Evolutionary conservation across 92 coral and sea anemone species (phyloP).

Genomic region (Porites lobata): DNA sequence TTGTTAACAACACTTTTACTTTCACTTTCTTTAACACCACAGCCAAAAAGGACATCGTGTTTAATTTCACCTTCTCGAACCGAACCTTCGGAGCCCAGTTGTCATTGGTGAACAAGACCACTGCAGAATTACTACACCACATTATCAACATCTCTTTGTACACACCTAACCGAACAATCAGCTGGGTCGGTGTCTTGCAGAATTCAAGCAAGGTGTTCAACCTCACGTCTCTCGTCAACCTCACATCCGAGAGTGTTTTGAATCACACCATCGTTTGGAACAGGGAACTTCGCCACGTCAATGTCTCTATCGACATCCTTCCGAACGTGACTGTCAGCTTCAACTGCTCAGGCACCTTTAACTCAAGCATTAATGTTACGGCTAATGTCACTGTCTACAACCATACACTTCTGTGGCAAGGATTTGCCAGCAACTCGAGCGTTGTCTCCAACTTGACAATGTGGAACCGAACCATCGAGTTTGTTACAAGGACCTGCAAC

Average conservation of each 20-base stretch:
- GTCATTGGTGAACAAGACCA: conserved; percentile 43
- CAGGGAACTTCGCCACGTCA: conserved; percentile 41
- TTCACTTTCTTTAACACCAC: conserved; percentile 67
- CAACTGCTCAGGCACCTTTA: conserved; percentile 77
- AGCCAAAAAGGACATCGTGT: conserved; percentile 50
- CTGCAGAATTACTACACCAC: conserved; percentile 45
- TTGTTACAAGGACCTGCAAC: conserved; percentile 70
- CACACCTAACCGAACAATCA: conserved; percentile 60
- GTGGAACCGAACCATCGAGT: conserved; percentile 75
- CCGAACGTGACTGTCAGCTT: conserved; percentile 58
- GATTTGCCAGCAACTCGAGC: conserved; percentile 53
- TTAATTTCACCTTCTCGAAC: conserved; percentile 64
- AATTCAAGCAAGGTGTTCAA: conserved; percentile 63
- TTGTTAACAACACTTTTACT: conserved; percentile 51
- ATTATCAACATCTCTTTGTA: conserved; percentile 41
- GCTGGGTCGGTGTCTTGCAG: conserved; percentile 64
- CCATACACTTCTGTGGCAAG: conserved; percentile 68
- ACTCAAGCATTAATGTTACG: conserved; percentile 46
- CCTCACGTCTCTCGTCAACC: conserved; percentile 49
- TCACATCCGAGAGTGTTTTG: conserved; percentile 38
- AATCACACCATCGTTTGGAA: conserved; percentile 68
- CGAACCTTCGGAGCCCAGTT: conserved; percentile 68
- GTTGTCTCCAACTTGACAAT: conserved; percentile 70
- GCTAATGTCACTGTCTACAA: conserved; percentile 61
- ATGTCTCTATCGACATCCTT: conserved; percentile 61